Base-by-base conservation (phyloP, 2,888 invertebrate species). In the Homarus gammarus region DNA sequence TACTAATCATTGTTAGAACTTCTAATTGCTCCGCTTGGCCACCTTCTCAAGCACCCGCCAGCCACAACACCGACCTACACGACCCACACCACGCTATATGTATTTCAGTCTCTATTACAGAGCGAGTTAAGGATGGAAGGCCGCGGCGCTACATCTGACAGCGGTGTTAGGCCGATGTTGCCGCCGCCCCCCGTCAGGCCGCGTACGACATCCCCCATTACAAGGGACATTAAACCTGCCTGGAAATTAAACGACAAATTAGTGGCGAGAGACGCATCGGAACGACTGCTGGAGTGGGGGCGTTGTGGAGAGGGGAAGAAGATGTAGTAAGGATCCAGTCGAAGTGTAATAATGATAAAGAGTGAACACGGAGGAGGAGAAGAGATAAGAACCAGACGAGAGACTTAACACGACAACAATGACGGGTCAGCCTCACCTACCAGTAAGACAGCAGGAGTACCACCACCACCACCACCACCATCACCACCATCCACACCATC, bases 1-100 rank as follows among this genome's bases (percentile, higher is more conserved):
- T 33, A 75, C 75, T 44, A 36, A 75, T 75, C 75, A 75, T 44
- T 75, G 75, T 75, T 73, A 75, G 44, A 75, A 22, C 75, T 75
- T 6, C 6, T 75, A 44, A 75, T 40, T 44, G n/a, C 44, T 38
- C 44, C 44, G 44, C 49, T 44, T 75, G 75, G 75, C 75, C 75
- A 75, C 75, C 75, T 49, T 75, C 75, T 75, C n/a, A 40, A 75
- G 15, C 70, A 70, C 49, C 44, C 27, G 2, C 44, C 75, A 12
- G 44, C 0, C 10, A 40, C 12, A 75, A 40, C 22, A n/a, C 40
- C 8, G 73, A 22, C 44, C 40, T 75, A n/a, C 10, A n/a, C 64
- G 27, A 5, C 64, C n/a, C 6, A 27, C 27, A 27, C 3, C 6
- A 22, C 27, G 31, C 6, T 5, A 64, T 5, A 44, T 64, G 6